Evolutionary conservation across 1,140 invertebrate genomes (phyloP), one percentile per base, ranked within the genome.

Genomic region (Hyles euphorbiae): DNA sequence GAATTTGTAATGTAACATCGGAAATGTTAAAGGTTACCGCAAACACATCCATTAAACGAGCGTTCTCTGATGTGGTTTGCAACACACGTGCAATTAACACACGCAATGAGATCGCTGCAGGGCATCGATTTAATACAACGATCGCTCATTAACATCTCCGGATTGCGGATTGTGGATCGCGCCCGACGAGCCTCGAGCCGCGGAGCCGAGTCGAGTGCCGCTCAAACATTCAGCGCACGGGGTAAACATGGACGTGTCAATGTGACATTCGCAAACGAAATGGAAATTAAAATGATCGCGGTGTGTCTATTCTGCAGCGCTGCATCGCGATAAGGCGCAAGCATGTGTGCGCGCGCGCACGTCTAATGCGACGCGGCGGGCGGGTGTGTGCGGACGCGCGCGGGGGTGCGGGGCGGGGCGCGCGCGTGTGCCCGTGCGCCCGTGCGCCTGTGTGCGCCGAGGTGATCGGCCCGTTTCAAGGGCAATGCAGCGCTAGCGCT

Each of bases 381-480:
- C 49, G 73, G 52, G 54, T 46, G 70, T 64, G 74, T 65, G 74
- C 49, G 63, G 50, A 34, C 8, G 51, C 60, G 76, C 67, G 75
- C 67, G 68, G 64, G 74, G 61, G 81, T 75, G 81, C 70, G 67
- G 43, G 33, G 34, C 49, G 58, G 10, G 46, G 33, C 32, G 57
- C 49, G 67, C 49, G 73, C 53, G 54, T 48, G 70, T 63, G 74
- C 63, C 72, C 49, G 63, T 33, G 40, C n/a, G 53, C 61, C 74
- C 67, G 75, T 67, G 68, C 62, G 74, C 61, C 36, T 40, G 81
- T 75, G 81, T 70, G 80, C 70, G 77, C 74, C 74, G 81, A 78
- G 84, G 84, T 87, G 81, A 87, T 79, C 83, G 84, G 62, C 81
- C 84, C 73, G 77, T 76, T 85, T 87, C 84, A 87, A 87, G 84